Conservation (phyloP, 1,140 invertebrate genomes). For the fruit fly (Drosophila melanogaster) region Release_6_plus_ISO1_MT NT_037436.4:9521501-9522000, state of each 20-base stretch:
- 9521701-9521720: constrained; percentile 47
- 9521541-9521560: too few relatives aligned
- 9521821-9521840: constrained; percentile 4
- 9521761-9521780: constrained; percentile 31
- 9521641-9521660: neutral
- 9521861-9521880: constrained; percentile 47
- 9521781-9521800: neutral
- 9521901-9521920: constrained; percentile 62
- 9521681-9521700: constrained; percentile 36
- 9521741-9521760: constrained; percentile 59
- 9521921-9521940: constrained; percentile 15
- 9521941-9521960: constrained; percentile 18
- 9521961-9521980: constrained; percentile 14
- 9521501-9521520: neutral
- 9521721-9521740: constrained; percentile 65
- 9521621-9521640: neutral
- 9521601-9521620: neutral
- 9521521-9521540: neutral
- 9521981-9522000: constrained; percentile 22
- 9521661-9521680: constrained; percentile 4
- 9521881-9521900: constrained; percentile 56
- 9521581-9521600: neutral
- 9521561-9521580: neutral
- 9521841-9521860: constrained; percentile 35
- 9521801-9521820: neutral